Evolutionary conservation across 2,888 invertebrate genomes (phyloP).

Genomic region (Andrena bucephala): DNA sequence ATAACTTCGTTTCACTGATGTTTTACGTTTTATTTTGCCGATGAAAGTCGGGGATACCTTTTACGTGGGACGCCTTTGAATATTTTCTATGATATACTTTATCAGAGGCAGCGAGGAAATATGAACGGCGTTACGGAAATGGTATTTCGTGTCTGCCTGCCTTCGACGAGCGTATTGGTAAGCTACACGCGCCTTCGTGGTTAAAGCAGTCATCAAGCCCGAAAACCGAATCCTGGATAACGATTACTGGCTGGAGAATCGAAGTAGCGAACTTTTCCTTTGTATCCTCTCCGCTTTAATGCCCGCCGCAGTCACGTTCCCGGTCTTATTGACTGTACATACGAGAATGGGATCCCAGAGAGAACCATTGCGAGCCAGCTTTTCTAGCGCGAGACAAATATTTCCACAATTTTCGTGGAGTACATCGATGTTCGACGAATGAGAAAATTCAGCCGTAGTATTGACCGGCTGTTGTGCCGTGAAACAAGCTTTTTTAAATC

Average conservation of each 20-base stretch:
- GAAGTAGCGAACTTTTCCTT: background rate
- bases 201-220: background rate
- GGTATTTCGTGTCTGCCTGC: background rate
- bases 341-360: background rate
- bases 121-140: conserved; percentile 7
- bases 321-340: background rate
- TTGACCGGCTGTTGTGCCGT: background rate
- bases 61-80: background rate
- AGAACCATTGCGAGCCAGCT: background rate
- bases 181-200: background rate
- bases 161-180: background rate
- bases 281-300: conserved; percentile 24
- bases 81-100: background rate
- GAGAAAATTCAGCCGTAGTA: background rate
- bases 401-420: conserved; percentile 13
- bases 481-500: background rate
- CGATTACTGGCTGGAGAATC: background rate
- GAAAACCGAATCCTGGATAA: background rate
- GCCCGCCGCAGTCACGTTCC: background rate
- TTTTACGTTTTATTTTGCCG: background rate
- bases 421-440: background rate
- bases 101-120: conserved; percentile 3
- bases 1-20: background rate
- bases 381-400: conserved; percentile 17
- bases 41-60: background rate